A percentile compares a stretch with the other conserved stretches of the same genome.
Evolutionary conservation across 2,797 vertebrate species (phyloP).

Genomic region (Chloroceryle amazona): DNA sequence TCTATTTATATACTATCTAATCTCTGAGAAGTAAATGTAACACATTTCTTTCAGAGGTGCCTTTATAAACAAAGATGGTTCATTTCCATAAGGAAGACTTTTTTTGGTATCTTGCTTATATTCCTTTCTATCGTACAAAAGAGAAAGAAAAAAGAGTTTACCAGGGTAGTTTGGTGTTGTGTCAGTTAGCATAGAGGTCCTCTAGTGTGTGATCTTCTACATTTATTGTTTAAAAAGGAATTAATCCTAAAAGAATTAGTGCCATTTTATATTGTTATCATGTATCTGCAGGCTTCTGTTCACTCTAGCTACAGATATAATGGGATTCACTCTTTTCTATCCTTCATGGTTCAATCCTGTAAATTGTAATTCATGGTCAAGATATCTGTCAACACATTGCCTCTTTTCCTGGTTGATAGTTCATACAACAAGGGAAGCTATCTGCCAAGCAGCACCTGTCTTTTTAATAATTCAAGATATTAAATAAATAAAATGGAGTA

Average conservation of each 20-base stretch:
- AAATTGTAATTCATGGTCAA: constrained; percentile 35
- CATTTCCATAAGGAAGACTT: neutral
- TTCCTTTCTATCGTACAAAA: neutral
- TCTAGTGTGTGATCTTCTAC: neutral
- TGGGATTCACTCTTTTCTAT: neutral
- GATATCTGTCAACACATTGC: neutral
- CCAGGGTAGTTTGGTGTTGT: neutral
- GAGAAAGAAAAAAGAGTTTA: neutral
- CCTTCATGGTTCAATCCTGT: neutral
- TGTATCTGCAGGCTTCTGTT: neutral
- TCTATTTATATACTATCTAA: neutral
- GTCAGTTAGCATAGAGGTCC: neutral
- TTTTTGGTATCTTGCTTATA: neutral
- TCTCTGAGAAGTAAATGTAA: neutral
- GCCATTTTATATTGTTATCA: neutral
- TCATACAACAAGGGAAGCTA: constrained; percentile 32
- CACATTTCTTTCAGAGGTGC: neutral
- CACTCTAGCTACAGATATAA: neutral
- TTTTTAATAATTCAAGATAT: constrained; percentile 73
- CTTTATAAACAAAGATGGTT: neutral
- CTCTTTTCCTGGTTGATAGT: constrained; percentile 20
- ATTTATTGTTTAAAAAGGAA: neutral
- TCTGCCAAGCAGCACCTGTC: neutral
- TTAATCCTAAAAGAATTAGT: constrained; percentile 15
- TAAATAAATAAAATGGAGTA: constrained; percentile 70